Evolutionary conservation across 1,140 invertebrate species (phyloP).

Genomic region (Helicoverpa armigera): DNA sequence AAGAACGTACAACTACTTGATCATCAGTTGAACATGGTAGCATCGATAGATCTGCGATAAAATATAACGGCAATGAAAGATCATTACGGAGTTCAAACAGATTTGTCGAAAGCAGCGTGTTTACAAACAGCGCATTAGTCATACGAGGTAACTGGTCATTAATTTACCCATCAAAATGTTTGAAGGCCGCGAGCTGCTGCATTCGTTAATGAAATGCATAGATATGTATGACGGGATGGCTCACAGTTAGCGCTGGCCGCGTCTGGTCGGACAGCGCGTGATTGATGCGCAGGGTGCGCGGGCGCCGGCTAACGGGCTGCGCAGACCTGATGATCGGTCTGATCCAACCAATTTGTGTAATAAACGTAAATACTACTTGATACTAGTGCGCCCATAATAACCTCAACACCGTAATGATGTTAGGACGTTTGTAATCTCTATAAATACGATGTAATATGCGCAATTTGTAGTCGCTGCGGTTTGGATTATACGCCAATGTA

Average conservation of each 20-base stretch:
- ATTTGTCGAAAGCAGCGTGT: slow-evolving; percentile 31
- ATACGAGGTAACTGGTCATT: slow-evolving; percentile 58
- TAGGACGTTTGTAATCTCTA: slow-evolving; percentile 45
- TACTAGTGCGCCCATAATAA: slow-evolving; percentile 37
- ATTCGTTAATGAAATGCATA: slow-evolving; percentile 60
- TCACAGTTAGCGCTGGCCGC: slow-evolving; percentile 58
- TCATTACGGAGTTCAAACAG: slow-evolving; percentile 37
- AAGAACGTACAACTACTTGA: slow-evolving; percentile 4
- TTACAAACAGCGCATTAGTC: slow-evolving; percentile 49
- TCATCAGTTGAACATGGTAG: slow-evolving; percentile 18
- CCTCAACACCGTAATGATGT: slow-evolving; percentile 34
- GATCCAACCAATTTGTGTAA: slow-evolving; percentile 44
- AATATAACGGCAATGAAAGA: neutral
- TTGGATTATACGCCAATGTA: slow-evolving; percentile 40
- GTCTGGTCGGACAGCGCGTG: neutral
- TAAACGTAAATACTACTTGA: slow-evolving; percentile 42
- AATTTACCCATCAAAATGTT: slow-evolving; percentile 68
- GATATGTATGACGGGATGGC: slow-evolving; percentile 63
- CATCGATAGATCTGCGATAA: slow-evolving; percentile 24
- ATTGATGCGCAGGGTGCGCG: slow-evolving; percentile 35
- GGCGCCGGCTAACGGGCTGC: slow-evolving; percentile 61
- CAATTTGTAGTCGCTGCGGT: slow-evolving; percentile 36
- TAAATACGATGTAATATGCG: slow-evolving; percentile 39
- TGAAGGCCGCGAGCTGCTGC: slow-evolving; percentile 52
- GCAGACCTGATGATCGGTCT: slow-evolving; percentile 35